phyloP scores from a whole-genome alignment of 1,140 invertebrate genomes.

The Heliothis subflexa region DNA sequence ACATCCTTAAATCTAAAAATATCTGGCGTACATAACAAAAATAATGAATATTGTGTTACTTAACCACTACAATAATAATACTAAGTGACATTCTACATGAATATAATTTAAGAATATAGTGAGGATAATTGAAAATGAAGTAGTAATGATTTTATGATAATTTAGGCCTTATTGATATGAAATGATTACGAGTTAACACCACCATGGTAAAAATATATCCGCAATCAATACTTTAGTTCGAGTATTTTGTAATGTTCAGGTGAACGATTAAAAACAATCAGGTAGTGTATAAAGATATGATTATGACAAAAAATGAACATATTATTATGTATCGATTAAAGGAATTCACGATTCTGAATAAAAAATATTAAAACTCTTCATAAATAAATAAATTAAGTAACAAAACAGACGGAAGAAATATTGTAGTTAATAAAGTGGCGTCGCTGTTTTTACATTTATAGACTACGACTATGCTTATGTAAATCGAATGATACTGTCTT shows the following conservation, averaged over 20 bases:
- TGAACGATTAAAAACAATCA: neutral
- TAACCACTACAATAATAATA: slow-evolving; percentile 24
- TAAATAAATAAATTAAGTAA: neutral
- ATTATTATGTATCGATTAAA: neutral
- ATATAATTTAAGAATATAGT: slow-evolving; percentile 1
- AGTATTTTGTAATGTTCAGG: neutral
- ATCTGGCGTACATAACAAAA: slow-evolving; percentile 24
- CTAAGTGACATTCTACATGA: slow-evolving; percentile 21
- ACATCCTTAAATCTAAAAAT: slow-evolving; percentile 20
- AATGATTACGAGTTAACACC: slow-evolving; percentile 41
- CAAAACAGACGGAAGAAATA: slow-evolving; percentile 4
- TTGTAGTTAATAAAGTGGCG: neutral
- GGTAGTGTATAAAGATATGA: slow-evolving; percentile 26
- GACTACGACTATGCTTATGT: slow-evolving; percentile 4
- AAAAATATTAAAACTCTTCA: neutral
- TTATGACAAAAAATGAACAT: slow-evolving; percentile 1
- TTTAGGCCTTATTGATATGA: slow-evolving; percentile 61
- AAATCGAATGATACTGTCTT: slow-evolving; percentile 48
- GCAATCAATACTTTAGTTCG: neutral
- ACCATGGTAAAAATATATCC: neutral
- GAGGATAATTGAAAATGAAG: slow-evolving; percentile 40
- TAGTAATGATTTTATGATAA: slow-evolving; percentile 48
- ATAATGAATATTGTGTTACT: slow-evolving; percentile 27
- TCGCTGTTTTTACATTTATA: slow-evolving; percentile 4
- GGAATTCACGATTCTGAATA: neutral